These are phyloP conservation scores for Anolis apletophallus DNA, from an alignment of 2,797 vertebrate genomes.

Conservation along the genomic window DNA sequence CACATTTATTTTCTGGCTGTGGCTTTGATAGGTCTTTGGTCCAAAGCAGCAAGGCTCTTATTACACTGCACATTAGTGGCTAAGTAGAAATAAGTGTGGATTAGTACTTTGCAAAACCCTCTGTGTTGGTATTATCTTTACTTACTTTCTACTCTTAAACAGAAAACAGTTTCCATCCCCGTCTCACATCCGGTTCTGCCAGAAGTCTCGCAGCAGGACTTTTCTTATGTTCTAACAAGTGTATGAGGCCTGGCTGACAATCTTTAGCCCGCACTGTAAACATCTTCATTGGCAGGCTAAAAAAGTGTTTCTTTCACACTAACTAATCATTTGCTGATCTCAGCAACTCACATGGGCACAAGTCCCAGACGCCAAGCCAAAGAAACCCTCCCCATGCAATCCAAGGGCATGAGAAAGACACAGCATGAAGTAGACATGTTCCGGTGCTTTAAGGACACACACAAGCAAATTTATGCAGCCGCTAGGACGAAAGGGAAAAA, in stretches of 20 bases:
- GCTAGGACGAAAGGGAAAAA: constrained; percentile 39
- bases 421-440: not conserved
- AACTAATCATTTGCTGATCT: constrained; percentile 19
- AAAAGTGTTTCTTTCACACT: not conserved
- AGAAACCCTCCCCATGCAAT: not conserved
- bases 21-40: no score
- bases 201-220: constrained; percentile 21
- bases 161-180: not conserved
- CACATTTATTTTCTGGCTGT: not conserved
- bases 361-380: not conserved
- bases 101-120: not conserved
- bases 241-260: constrained; percentile 16
- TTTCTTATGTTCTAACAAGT: not conserved
- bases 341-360: constrained; percentile 5
- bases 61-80: not conserved
- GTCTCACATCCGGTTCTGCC: rapidly evolving
- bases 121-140: not conserved
- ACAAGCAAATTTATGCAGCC: no score
- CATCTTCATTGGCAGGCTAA: not conserved
- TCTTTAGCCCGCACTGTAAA: not conserved
- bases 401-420: constrained; percentile 5
- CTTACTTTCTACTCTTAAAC: not conserved
- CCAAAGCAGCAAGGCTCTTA: not conserved
- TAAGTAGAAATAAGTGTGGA: not conserved
- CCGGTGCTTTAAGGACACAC: not conserved